Conservation (phyloP, 1,140 invertebrate genomes). For the Gyrodactylus bullatarudis region DNA sequence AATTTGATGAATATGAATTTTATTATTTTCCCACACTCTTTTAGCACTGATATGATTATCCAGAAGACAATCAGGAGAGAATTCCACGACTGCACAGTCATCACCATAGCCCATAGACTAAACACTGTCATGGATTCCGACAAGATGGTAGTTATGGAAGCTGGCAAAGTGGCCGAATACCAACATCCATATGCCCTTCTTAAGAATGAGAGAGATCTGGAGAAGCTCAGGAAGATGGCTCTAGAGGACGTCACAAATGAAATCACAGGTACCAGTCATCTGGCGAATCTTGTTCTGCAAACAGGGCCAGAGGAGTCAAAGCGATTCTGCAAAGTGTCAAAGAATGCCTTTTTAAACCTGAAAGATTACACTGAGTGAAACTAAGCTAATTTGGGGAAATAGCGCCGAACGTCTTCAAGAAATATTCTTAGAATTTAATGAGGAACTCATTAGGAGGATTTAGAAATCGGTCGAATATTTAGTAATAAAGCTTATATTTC, state of each 20-base stretch:
- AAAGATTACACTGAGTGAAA: too few species aligned
- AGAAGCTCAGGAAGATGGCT: background rate
- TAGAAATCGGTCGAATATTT: too few species aligned
- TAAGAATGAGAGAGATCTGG: background rate
- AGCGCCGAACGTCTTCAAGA: too few species aligned
- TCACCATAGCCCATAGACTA: slow-evolving; percentile 22
- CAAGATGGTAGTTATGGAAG: slow-evolving; percentile 8
- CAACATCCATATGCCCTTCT: background rate
- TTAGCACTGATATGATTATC: slow-evolving; percentile 20
- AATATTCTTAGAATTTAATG: too few species aligned
- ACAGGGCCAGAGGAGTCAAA: background rate
- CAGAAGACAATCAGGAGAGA: slow-evolving; percentile 18
- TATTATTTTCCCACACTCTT: background rate
- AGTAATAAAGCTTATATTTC: too few species aligned
- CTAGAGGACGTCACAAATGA: background rate
- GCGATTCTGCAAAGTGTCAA: background rate
- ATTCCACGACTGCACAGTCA: slow-evolving; percentile 19
- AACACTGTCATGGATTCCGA: slow-evolving; percentile 23
- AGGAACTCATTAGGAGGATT: too few species aligned
- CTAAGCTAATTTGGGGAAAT: too few species aligned
- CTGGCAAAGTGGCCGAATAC: background rate
- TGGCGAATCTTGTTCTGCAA: background rate
- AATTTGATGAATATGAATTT: background rate
- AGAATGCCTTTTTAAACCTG: too few species aligned
- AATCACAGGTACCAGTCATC: background rate